phyloP scores from a whole-genome alignment of 2,797 vertebrate species.

The Jordanella pulchra region DNA sequence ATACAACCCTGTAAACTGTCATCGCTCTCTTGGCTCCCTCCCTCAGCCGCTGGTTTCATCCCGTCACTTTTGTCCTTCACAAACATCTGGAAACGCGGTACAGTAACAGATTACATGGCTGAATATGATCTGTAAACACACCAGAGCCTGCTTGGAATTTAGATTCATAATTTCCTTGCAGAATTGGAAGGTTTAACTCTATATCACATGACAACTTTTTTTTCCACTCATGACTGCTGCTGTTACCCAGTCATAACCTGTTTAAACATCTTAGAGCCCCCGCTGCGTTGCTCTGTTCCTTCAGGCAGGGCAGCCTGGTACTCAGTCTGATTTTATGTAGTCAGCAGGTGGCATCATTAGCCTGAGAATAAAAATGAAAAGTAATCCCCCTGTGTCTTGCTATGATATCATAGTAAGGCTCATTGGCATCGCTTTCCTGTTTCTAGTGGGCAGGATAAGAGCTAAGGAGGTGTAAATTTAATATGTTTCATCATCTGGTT shows the following conservation, averaged over 20 bases:
- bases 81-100: conserved; percentile 57
- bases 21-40: conserved; percentile 39
- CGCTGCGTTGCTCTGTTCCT: conserved; percentile 56
- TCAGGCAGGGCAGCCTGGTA: conserved; percentile 59
- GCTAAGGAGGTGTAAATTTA: conserved; percentile 78
- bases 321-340: conserved; percentile 80
- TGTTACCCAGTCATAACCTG: conserved; percentile 65
- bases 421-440: conserved; percentile 55
- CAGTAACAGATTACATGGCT: conserved; percentile 49
- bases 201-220: conserved; percentile 67
- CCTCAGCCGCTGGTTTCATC: conserved; percentile 29
- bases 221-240: conserved; percentile 48
- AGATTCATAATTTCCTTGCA: conserved; percentile 42
- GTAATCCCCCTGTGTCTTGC: conserved; percentile 72
- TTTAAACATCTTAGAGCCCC: conserved; percentile 59
- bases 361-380: conserved; percentile 83
- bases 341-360: conserved; percentile 89
- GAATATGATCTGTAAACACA: conserved; percentile 48
- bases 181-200: conserved; percentile 60
- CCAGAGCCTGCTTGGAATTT: conserved; percentile 47
- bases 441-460: conserved; percentile 58
- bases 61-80: conserved; percentile 45
- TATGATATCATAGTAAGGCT: conserved; percentile 77
- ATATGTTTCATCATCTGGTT: conserved; percentile 71
- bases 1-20: conserved; percentile 25